phyloP scores from a whole-genome alignment of 92 coral and sea anemone genomes.

The Hydrozoanthus gracilis region DNA sequence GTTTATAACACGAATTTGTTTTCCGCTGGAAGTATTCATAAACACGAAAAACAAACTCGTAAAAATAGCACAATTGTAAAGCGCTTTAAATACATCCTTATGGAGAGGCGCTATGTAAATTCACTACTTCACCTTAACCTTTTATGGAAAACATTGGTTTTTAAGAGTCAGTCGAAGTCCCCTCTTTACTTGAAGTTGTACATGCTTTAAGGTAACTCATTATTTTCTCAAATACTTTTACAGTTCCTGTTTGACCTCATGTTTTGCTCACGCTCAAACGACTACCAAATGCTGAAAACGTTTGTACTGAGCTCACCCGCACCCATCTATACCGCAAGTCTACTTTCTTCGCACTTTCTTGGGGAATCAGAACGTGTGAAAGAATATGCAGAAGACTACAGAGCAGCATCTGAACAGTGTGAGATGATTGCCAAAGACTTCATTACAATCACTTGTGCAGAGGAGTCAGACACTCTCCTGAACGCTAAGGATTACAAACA shows the following conservation, averaged over 20 bases:
- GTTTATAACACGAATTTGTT: too few relatives aligned
- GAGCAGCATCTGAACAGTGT: constrained; percentile 77
- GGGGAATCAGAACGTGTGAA: constrained; percentile 77
- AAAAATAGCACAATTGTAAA: too few relatives aligned
- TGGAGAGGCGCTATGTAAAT: too few relatives aligned
- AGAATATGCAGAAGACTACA: constrained; percentile 76
- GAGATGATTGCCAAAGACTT: constrained; percentile 85
- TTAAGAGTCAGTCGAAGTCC: too few relatives aligned
- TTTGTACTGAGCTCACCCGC: constrained; percentile 93
- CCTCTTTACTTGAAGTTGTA: background rate
- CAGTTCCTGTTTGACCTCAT: constrained; percentile 93
- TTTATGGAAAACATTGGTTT: too few relatives aligned
- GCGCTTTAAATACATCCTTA: too few relatives aligned
- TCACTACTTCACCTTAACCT: too few relatives aligned
- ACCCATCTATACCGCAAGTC: constrained; percentile 85
- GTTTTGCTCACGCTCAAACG: constrained; percentile 78
- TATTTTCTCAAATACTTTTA: background rate
- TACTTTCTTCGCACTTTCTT: constrained; percentile 81
- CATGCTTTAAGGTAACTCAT: background rate
- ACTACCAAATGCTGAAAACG: constrained; percentile 73
- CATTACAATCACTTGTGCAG: constrained; percentile 89
- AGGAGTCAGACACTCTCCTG: constrained; percentile 83
- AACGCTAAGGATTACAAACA: constrained; percentile 84
- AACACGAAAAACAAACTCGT: too few relatives aligned
- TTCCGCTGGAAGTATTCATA: too few relatives aligned